Evolutionary conservation across 1,140 invertebrate species (phyloP), one percentile per base, ranked within the genome.

Genomic region (Branchinecta lindahli): DNA sequence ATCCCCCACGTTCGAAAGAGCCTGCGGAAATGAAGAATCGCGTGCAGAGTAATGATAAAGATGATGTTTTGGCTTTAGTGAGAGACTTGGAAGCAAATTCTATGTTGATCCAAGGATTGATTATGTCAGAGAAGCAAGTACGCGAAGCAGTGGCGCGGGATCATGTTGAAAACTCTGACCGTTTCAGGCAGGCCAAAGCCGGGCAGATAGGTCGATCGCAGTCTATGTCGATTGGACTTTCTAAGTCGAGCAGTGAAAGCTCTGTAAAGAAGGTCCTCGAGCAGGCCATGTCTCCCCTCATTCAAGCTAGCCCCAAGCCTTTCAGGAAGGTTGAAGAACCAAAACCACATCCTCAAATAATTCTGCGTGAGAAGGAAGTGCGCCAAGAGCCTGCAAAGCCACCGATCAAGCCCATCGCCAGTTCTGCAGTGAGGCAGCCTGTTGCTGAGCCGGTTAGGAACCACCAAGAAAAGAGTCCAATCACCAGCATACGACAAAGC

Each of bases 231-330:
- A 33, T 33, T 33, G 12, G 52, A 15, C 2, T 61, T 61, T 61
- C 52, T 15, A 61, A 61, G 52, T 61, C 52, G 52, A 61, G 52
- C 52, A 61, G 52, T 61, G 52, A 61, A 12, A 61, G 52, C 52
- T 61, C 52, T 15, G 12, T 61, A 20, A 61, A 61, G 52, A 61
- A 20, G 52, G 18, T 15, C 52, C 18, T 61, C 18, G 18, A 61
- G 12, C 12, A 12, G 12, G 52, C 12, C 18, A 20, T 61, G 12
- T 33, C 5, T 33, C 33, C 33, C 33, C 2, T 33, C 33, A 20
- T 61, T 61, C 52, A 61, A 20, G 52, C 52, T 15, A 20, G 12
- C 18, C 52, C 52, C 6, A 61, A 61, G 52, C 52, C 52, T 15
- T 61, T 61, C 18, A 61, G 52, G 18, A 61, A 20, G 12, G 18